A percentile compares a stretch with the other conserved stretches of the same genome.
Conservation (phyloP, 2,888 invertebrate species). For the Orthosia incerta region DNA sequence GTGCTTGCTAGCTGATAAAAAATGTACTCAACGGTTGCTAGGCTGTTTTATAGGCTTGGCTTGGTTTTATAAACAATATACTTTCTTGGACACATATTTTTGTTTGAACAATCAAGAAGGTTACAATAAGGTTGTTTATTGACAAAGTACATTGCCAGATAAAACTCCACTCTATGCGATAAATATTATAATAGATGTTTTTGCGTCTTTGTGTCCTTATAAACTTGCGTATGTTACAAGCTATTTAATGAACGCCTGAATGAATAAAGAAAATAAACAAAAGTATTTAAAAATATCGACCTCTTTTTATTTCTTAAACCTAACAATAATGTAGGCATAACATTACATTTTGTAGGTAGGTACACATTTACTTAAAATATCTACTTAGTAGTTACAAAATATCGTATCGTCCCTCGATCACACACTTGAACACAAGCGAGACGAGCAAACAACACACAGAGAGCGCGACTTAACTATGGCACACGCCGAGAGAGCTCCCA, state of each 20-base stretch:
- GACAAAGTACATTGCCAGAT: constrained; percentile 9
- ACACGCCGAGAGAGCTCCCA: constrained; percentile 78
- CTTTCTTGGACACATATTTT: constrained; percentile 9
- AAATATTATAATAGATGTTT: not conserved
- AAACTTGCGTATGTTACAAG: not conserved
- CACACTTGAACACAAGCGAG: constrained; percentile 73
- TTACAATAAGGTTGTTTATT: too few species aligned
- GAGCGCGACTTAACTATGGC: constrained; percentile 69
- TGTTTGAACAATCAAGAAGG: constrained; percentile 8
- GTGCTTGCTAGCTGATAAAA: constrained; percentile 47
- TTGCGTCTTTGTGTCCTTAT: not conserved
- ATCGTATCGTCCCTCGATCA: constrained; percentile 81
- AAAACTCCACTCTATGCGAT: constrained; percentile 4
- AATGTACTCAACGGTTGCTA: constrained; percentile 8
- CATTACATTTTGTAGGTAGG: constrained; percentile 75
- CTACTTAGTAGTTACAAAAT: constrained; percentile 90
- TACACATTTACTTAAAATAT: constrained; percentile 79
- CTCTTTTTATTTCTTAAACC: constrained; percentile 69
- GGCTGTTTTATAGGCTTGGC: too few species aligned
- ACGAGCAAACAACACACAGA: constrained; percentile 74
- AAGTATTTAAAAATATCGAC: constrained; percentile 41
- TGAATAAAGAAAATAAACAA: constrained; percentile 31
- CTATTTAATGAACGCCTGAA: constrained; percentile 8
- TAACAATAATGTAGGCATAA: constrained; percentile 71
- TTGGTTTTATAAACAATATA: constrained; percentile 27